A percentile compares a stretch with the other conserved stretches of the same genome.
Evolutionary conservation across 2,113 vertebrate species (phyloP).

Genomic region (Tor tambroides): DNA sequence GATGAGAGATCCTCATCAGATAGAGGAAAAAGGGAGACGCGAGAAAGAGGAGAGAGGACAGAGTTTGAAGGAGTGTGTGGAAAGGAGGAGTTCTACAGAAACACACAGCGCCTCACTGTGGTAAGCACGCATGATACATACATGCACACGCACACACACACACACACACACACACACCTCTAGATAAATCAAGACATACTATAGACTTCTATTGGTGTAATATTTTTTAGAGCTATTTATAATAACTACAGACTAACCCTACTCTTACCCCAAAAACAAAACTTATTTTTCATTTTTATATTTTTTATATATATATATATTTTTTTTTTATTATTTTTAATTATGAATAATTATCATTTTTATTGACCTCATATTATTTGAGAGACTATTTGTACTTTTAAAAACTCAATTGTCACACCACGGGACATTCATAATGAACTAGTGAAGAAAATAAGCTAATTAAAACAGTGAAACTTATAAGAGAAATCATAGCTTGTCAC

Average conservation of each 20-base stretch:
- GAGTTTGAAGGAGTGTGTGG: not conserved
- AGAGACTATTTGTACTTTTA: not conserved
- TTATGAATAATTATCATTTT: too few relatives aligned
- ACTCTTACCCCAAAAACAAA: not conserved
- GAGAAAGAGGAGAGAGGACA: not conserved
- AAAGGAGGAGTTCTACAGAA: not conserved
- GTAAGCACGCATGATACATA: not conserved
- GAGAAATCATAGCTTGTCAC: not conserved
- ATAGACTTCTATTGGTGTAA: not conserved
- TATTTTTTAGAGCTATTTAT: not conserved
- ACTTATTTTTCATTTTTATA: too few relatives aligned
- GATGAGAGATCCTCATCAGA: not conserved
- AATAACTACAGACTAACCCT: not conserved
- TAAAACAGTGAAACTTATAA: too few relatives aligned
- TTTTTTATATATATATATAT: too few relatives aligned
- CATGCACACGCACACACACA: not conserved
- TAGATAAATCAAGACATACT: not conserved
- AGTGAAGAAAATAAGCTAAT: not conserved
- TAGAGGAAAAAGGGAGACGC: slow-evolving; percentile 9
- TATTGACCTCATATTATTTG: not conserved
- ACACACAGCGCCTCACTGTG: slow-evolving; percentile 43
- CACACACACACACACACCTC: not conserved
- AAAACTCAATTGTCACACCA: not conserved
- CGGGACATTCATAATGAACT: not conserved
- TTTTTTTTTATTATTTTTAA: too few relatives aligned